Conservation (phyloP, 2,797 vertebrate genomes). For the Eulemur rubriventer region DNA sequence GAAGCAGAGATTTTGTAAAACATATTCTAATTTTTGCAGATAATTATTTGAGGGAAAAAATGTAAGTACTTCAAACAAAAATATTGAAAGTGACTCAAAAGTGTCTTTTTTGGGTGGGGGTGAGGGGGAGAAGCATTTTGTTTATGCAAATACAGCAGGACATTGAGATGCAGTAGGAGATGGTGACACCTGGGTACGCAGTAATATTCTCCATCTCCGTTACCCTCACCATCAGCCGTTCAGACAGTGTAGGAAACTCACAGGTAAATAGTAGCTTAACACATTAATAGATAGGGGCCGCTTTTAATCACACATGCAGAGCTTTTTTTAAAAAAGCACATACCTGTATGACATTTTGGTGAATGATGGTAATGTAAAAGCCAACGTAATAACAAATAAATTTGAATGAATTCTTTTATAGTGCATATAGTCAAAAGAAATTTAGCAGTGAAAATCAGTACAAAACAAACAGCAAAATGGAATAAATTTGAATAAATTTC, state of each 20-base stretch:
- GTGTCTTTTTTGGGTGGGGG: background rate
- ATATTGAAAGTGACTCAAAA: background rate
- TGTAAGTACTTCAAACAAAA: background rate
- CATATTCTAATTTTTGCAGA: background rate
- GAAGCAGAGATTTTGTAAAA: background rate
- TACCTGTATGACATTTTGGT: slow-evolving; percentile 28
- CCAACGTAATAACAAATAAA: slow-evolving; percentile 34
- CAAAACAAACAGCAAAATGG: slow-evolving; percentile 42
- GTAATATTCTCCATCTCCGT: background rate
- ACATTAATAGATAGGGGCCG: background rate
- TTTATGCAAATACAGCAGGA: background rate
- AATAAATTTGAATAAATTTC: slow-evolving; percentile 69
- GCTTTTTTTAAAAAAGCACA: background rate
- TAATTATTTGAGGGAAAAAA: background rate
- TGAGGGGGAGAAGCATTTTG: background rate
- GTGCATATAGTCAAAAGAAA: slow-evolving; percentile 23
- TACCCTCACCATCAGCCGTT: background rate
- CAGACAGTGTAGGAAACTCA: background rate
- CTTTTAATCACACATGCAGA: background rate
- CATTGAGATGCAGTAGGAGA: background rate
- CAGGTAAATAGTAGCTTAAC: background rate
- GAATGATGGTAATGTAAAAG: slow-evolving; percentile 49
- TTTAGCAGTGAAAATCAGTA: slow-evolving; percentile 24
- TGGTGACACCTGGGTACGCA: background rate
- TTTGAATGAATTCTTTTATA: slow-evolving; percentile 51